These are phyloP conservation scores for Pseudobourletiella spinata DNA, from an alignment of 1,140 invertebrate species.

Conservation along the genomic window DNA sequence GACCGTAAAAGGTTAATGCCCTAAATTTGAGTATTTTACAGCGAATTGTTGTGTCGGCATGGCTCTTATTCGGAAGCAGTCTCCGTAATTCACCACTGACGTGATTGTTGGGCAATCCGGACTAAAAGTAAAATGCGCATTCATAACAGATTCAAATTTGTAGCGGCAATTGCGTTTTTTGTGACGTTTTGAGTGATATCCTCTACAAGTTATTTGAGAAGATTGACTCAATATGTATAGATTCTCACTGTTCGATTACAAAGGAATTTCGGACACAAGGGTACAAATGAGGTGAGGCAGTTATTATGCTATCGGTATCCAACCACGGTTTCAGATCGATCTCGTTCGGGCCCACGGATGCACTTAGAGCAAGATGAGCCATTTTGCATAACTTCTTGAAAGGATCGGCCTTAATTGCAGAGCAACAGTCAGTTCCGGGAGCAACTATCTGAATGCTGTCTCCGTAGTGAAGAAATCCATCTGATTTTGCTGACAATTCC, in stretches of 20 bases:
- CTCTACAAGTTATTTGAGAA: too few relatives aligned
- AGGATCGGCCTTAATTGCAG: constrained; percentile 18
- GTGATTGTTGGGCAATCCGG: constrained; percentile 19
- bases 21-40: too few relatives aligned
- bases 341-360: constrained; percentile 22
- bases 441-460: constrained; percentile 30
- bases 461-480: constrained; percentile 21
- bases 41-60: constrained; percentile 28
- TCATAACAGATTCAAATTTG: background rate
- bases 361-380: constrained; percentile 24
- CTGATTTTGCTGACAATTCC: constrained; percentile 1
- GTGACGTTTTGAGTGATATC: background rate
- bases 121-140: background rate
- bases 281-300: constrained; percentile 24
- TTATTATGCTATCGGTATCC: constrained; percentile 29
- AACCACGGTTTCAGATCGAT: constrained; percentile 28
- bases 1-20: background rate
- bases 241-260: constrained; percentile 26
- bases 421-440: constrained; percentile 26
- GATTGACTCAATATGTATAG: too few relatives aligned
- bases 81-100: constrained; percentile 23
- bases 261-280: constrained; percentile 33
- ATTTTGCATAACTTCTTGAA: constrained; percentile 21
- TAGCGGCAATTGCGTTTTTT: background rate
- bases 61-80: constrained; percentile 30